Evolutionary conservation across 2,888 invertebrate species (phyloP), one percentile per base, ranked within the genome.

Genomic region (Brachypterus glaber): DNA sequence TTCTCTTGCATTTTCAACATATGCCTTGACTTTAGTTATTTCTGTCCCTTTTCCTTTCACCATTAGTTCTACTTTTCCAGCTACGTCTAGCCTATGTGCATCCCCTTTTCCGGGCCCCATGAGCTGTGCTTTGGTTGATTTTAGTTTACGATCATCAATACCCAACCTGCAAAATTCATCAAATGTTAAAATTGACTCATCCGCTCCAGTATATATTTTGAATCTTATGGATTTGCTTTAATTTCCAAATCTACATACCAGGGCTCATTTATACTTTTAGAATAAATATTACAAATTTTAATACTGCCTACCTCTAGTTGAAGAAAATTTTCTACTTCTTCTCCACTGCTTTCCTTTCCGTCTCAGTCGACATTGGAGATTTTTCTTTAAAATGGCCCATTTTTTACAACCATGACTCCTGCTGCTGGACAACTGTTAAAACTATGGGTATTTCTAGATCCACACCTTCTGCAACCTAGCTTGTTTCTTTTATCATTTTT

Each of bases 151-250:
- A n/a, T n/a, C n/a, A n/a, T n/a, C n/a, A n/a, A n/a, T n/a, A n/a
- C 7, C 17, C 17, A 15, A 7, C 25, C 17, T 42, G 33, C 30
- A 9, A 25, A 8, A 34, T 33, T 42, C 24, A 26, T 29, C 21
- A 32, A 24, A 8, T 17, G 34, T 26, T n/a, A 40, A 9, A 9
- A 42, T 35, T 9, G 36, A 29, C 25, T 39, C 33, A 17, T 40
- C 39, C 4, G 42, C 42, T 2, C 42, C 42, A 11, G 39, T 40
- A 29, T 42, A 39, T 12, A 40, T 40, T 21, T 42, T 42, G 29
- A 42, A 41, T 35, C 17, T 30, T 21, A 30, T 25, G 16, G 8
- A 31, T 17, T 26, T 11, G 9, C 32, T 12, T 16, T 17, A n/a
- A 38, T n/a, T n/a, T 24, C 21, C 11, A 39, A 17, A n/a, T 26